Evolutionary conservation across 2,113 vertebrate genomes (phyloP).

Genomic region (Dunckerocampus dactyliophorus): DNA sequence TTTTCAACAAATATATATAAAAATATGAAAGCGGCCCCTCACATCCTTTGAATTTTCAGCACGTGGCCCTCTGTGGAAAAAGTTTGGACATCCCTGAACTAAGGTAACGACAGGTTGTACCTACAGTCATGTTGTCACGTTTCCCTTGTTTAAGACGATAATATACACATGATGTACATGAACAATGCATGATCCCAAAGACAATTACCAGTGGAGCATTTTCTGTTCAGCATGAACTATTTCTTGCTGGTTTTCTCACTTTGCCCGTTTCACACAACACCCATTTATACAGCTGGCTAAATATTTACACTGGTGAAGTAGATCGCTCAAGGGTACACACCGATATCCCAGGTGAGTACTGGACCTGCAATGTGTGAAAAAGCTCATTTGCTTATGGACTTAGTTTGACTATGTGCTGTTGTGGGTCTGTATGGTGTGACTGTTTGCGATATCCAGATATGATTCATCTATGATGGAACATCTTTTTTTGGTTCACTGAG

Average conservation of each 20-base stretch:
- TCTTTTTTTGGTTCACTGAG: neutral
- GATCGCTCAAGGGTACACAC: slow-evolving; percentile 58
- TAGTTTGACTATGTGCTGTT: slow-evolving; percentile 40
- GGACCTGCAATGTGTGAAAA: slow-evolving; percentile 51
- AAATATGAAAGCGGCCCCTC: too few species aligned
- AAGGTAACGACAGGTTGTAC: too few species aligned
- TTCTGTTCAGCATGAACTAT: slow-evolving; percentile 27
- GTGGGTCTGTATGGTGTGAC: slow-evolving; percentile 29
- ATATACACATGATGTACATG: too few species aligned
- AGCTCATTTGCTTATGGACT: slow-evolving; percentile 46
- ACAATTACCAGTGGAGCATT: slow-evolving; percentile 6
- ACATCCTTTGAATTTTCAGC: too few species aligned
- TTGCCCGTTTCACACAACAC: slow-evolving; percentile 52
- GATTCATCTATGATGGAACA: neutral
- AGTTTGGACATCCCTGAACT: too few species aligned
- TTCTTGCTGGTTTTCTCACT: slow-evolving; percentile 40
- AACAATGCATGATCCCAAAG: neutral
- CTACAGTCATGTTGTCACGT: too few species aligned
- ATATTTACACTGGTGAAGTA: slow-evolving; percentile 66
- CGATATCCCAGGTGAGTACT: slow-evolving; percentile 51
- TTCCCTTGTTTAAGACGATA: too few species aligned
- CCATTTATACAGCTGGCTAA: slow-evolving; percentile 66
- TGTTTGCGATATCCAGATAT: slow-evolving; percentile 1
- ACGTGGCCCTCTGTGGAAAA: too few species aligned
- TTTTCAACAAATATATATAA: too few species aligned